Evolutionary conservation across 1,140 invertebrate genomes (phyloP), one percentile per base, ranked within the genome.

Genomic region (Bombus consobrinus): DNA sequence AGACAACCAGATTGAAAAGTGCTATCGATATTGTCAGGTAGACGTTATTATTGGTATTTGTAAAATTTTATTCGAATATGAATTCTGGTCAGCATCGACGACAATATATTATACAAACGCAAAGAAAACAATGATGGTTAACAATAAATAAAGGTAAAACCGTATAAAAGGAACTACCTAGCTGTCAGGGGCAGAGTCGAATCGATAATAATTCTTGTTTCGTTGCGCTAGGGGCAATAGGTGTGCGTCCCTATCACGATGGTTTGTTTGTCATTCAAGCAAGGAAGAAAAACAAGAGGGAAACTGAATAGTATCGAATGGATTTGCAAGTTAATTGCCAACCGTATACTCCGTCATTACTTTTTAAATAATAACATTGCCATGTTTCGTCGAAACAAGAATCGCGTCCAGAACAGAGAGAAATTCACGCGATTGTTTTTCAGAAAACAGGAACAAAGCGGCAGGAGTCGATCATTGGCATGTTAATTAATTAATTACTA

Each of bases 301-400:
- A 47, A 47, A 4, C 43, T 12, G 39, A 34, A 18, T n/a, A 34
- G 12, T 53, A 81, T 69, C 57, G 43, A 32, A 25, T 28, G 64
- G 28, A 57, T 57, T 59, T 41, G 37, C 69, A n/a, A 25, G n/a
- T 34, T 75, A 75, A 82, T 82, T 75, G 39, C 47, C 66, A 37
- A 32, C 37, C 22, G n/a, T 18, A 64, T 2, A 15, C 22, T 32
- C 8, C 10, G 34, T n/a, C 32, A 8, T n/a, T 43, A 8, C 15
- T 73, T n/a, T 43, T 74, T 64, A 62, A 82, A 59, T 39, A 74
- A 81, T 81, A 73, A 59, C 69, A 53, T 18, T 62, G 13, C 34
- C 25, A 39, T 13, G 25, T 32, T 18, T 4, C 32, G 18, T 5
- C 13, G 12, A 41, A 43, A 10, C 34, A 2, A 32, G n/a, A 32